phyloP scores from a whole-genome alignment of 2,797 vertebrate genomes.

The Tokudaia tokunoshimensis region DNA sequence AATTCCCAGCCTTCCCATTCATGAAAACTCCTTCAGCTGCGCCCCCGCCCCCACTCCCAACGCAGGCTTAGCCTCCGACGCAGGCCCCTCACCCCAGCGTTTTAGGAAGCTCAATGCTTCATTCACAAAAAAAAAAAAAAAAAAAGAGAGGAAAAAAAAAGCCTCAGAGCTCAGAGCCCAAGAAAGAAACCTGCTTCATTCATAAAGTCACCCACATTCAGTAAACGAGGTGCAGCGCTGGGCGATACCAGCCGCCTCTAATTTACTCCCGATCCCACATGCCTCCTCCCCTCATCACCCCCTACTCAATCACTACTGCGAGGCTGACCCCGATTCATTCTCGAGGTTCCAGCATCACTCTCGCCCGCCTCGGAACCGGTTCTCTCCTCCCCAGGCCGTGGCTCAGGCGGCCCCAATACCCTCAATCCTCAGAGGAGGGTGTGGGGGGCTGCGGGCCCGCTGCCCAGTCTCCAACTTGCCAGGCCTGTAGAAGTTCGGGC shows the following conservation, averaged over 20 bases:
- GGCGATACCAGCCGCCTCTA: constrained; percentile 21
- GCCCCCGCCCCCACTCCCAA: constrained; percentile 75
- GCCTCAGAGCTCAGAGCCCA: constrained; percentile 63
- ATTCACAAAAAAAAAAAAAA: constrained; percentile 77
- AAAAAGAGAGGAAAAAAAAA: constrained; percentile 53
- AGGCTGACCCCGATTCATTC: constrained; percentile 36
- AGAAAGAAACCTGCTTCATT: constrained; percentile 85
- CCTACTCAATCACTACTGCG: not conserved
- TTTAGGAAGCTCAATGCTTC: constrained; percentile 81
- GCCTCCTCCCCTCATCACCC: not conserved
- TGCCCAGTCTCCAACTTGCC: constrained; percentile 70
- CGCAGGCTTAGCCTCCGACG: constrained; percentile 79
- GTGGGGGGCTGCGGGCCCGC: not conserved
- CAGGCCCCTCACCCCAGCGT: constrained; percentile 83
- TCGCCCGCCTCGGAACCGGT: not conserved
- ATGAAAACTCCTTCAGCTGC: constrained; percentile 86
- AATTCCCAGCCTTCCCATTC: constrained; percentile 88
- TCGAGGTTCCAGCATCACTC: constrained; percentile 22
- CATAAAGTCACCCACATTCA: constrained; percentile 86
- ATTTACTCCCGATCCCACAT: not conserved
- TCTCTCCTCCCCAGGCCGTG: constrained; percentile 16
- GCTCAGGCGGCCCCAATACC: constrained; percentile 9
- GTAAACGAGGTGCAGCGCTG: constrained; percentile 71
- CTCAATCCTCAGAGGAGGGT: not conserved
- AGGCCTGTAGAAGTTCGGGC: constrained; percentile 68